Conservation (phyloP, 2,797 vertebrate genomes). For the Squalus acanthias region DNA sequence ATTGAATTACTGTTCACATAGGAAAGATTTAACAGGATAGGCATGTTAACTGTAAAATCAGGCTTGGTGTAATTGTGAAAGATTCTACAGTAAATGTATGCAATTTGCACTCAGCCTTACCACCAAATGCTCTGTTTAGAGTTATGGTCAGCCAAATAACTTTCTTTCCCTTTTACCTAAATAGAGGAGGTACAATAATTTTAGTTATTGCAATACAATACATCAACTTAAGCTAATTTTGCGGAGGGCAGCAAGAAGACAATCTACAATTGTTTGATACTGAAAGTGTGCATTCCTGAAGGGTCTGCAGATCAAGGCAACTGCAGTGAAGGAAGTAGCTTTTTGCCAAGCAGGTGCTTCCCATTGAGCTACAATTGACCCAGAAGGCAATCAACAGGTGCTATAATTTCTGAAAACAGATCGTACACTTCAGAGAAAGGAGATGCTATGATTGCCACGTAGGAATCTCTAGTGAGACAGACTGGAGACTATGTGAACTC, state of each 20-base stretch:
- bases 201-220: background rate
- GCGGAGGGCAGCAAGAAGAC: background rate
- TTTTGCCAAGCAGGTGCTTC: slow-evolving; percentile 13
- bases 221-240: background rate
- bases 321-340: background rate
- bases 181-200: background rate
- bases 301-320: background rate
- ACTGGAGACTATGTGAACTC: background rate
- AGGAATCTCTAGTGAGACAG: background rate
- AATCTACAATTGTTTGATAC: background rate
- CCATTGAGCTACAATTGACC: background rate
- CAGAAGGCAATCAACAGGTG: slow-evolving; percentile 23
- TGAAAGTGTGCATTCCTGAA: background rate
- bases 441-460: slow-evolving; percentile 11
- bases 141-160: background rate
- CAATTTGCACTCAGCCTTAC: background rate
- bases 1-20: background rate
- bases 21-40: background rate
- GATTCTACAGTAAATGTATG: background rate
- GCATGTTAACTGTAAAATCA: background rate
- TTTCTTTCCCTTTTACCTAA: too few species aligned
- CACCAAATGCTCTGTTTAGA: background rate
- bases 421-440: background rate
- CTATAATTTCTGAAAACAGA: background rate
- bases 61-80: background rate